Percentiles rank a stretch among this genome's conserved stretches.
phyloP scores from a whole-genome alignment of 2,113 vertebrate species.

The Synchiropus splendidus region DNA sequence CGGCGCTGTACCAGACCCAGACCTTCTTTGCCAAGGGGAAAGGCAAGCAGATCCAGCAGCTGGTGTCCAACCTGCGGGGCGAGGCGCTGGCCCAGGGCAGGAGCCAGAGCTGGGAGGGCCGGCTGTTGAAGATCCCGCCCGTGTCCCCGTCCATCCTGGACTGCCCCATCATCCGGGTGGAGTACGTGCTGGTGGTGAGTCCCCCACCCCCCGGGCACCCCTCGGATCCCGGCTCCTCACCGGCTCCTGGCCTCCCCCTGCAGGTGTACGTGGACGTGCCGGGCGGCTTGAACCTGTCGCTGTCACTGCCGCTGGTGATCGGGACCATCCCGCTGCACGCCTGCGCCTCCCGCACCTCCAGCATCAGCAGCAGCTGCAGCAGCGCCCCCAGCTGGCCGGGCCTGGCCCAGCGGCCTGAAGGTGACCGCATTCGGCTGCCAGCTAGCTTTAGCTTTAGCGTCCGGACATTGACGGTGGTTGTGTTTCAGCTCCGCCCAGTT shows the following conservation, averaged over 20 bases:
- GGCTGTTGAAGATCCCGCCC: constrained; percentile 88
- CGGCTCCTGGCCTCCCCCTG: neutral
- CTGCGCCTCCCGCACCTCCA: constrained; percentile 85
- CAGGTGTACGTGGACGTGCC: constrained; percentile 97
- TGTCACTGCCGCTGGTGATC: constrained; percentile 91
- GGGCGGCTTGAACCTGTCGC: constrained; percentile 89
- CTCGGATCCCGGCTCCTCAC: neutral
- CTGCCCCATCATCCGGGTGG: constrained; percentile 94
- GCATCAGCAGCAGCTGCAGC: constrained; percentile 92
- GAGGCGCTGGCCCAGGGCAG: constrained; percentile 89
- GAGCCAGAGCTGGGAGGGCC: constrained; percentile 96
- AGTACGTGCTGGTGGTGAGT: constrained; percentile 89
- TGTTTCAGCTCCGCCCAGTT: constrained; percentile 77
- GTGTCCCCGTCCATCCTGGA: constrained; percentile 95
- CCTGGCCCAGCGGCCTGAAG: constrained; percentile 84
- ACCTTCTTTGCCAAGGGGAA: constrained; percentile 98
- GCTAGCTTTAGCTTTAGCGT: neutral
- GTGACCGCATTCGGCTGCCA: constrained; percentile 46
- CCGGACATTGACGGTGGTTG: neutral
- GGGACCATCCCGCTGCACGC: constrained; percentile 95
- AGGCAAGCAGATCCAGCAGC: constrained; percentile 94
- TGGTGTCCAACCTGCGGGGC: constrained; percentile 86
- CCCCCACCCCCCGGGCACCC: neutral
- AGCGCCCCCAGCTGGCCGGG: constrained; percentile 88
- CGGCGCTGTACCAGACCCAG: constrained; percentile 96